Base-by-base conservation (phyloP, 2,888 invertebrate species). In the Lordiphosa andalusiaca region DNA sequence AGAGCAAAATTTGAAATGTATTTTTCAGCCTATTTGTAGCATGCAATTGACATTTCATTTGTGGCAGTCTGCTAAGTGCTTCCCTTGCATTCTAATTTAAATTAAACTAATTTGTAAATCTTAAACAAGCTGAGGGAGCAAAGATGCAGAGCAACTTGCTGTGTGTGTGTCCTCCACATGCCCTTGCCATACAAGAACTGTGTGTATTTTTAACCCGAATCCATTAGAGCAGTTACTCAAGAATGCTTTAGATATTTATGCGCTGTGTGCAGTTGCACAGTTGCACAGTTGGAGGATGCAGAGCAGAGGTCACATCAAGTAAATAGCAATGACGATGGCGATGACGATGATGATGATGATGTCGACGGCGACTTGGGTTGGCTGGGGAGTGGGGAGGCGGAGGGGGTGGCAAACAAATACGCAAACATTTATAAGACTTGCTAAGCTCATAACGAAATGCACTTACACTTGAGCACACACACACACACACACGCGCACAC, bases 181-280 rank as follows among this genome's bases (percentile, higher is more conserved):
- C 83, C 83, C 80, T 80, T 78, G 71, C 71, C 62, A 39, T 65
- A 61, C 41, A 47, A 33, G 21, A 16, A 23, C 41, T 44, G 52
- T 69, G 75, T 75, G 72, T 78, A 84, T 84, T 84, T 80, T 84
- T 80, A 84, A 84, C 83, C 80, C 84, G 78, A 82, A 84, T 84
- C 84, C 80, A 80, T 80, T 80, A 84, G 75, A 80, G 80, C 71
- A 84, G 83, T 84, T 78, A 84, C 83, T 84, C 85, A 84, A 78
- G 83, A 80, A 82, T 62, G 75, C 75, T 71, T 80, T 75, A 84
- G 84, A 80, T 84, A 80, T 84, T 84, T 80, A 78, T 84, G 70
- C 72, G 75, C 72, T 61, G 67, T 62, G 56, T 66, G 71, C 53
- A 55, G 55, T 68, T 59, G 55, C 25, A 48, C 67, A 67, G 46